phyloP scores from a whole-genome alignment of 2,888 invertebrate species.

The Drosophila demipolita region DNA sequence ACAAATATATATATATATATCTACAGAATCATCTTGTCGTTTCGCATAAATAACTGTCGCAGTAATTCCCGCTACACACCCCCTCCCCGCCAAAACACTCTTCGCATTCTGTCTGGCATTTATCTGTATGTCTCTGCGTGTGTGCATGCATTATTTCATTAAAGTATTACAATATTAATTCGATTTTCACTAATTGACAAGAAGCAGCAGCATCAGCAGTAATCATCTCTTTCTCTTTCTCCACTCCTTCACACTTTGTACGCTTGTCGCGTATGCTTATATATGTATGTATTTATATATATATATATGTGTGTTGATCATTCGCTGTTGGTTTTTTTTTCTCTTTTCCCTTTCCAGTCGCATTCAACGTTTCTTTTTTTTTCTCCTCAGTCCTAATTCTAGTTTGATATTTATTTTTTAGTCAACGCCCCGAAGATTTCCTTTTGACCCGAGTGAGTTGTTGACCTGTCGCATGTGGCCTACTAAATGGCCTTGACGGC shows the following conservation, averaged over 20 bases:
- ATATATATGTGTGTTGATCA: slow-evolving; percentile 25
- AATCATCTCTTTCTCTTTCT: not conserved
- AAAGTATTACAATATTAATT: slow-evolving; percentile 80
- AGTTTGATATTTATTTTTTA: not conserved
- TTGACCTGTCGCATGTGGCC: slow-evolving; percentile 38
- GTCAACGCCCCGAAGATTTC: not conserved
- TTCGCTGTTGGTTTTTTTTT: slow-evolving; percentile 39
- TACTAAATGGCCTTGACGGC: slow-evolving; percentile 20
- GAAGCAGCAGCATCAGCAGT: slow-evolving; percentile 34
- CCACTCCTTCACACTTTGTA: slow-evolving; percentile 1
- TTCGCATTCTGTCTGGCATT: slow-evolving; percentile 6
- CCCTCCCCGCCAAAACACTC: not conserved
- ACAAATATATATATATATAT: not conserved
- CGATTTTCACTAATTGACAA: slow-evolving; percentile 80
- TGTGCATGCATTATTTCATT: slow-evolving; percentile 79
- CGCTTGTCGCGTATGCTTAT: slow-evolving; percentile 5
- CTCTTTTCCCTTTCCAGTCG: not conserved
- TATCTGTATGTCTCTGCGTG: slow-evolving; percentile 52
- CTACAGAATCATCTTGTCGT: slow-evolving; percentile 74
- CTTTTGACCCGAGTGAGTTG: slow-evolving; percentile 19
- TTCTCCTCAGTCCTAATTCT: not conserved
- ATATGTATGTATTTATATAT: not conserved
- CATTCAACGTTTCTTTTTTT: not conserved
- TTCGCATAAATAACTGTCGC: slow-evolving; percentile 80
- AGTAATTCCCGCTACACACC: slow-evolving; percentile 17